phyloP scores from a whole-genome alignment of 2,888 invertebrate genomes.

The Platycheirus rosarum region DNA sequence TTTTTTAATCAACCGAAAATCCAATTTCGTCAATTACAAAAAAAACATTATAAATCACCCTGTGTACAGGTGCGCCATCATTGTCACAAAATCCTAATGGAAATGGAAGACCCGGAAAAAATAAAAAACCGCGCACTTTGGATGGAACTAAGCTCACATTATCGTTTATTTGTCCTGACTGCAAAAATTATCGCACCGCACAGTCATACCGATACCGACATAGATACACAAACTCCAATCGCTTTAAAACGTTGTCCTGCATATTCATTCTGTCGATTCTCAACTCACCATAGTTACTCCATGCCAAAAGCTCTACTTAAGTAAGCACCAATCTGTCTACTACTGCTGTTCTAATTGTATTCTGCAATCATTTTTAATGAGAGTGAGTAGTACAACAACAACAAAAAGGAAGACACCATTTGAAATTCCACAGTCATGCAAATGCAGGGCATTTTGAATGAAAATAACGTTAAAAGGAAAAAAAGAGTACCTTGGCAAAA shows the following conservation, averaged over 20 bases:
- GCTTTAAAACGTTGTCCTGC: constrained; percentile 45
- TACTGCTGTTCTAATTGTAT: constrained; percentile 61
- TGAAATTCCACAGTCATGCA: constrained; percentile 66
- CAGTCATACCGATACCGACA: background rate
- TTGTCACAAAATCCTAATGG: constrained; percentile 6
- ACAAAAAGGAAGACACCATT: constrained; percentile 14
- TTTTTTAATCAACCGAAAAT: too few relatives aligned
- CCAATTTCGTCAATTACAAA: too few relatives aligned
- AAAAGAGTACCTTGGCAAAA: constrained; percentile 5
- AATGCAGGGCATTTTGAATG: constrained; percentile 45
- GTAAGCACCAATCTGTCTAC: constrained; percentile 70
- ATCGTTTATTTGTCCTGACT: constrained; percentile 66
- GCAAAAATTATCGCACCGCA: constrained; percentile 61
- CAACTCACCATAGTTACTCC: constrained; percentile 47
- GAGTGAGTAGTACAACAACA: constrained; percentile 7
- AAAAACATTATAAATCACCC: constrained; percentile 3
- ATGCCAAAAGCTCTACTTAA: constrained; percentile 45
- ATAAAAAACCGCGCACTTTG: constrained; percentile 55
- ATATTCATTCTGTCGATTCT: constrained; percentile 35
- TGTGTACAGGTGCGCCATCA: constrained; percentile 8
- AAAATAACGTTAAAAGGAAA: constrained; percentile 16
- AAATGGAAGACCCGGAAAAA: constrained; percentile 1
- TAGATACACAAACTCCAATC: constrained; percentile 6
- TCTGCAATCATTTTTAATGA: constrained; percentile 19
- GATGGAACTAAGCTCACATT: constrained; percentile 55